Evolutionary conservation across 2,113 vertebrate species (phyloP).

Genomic region (Noctilio leporinus): DNA sequence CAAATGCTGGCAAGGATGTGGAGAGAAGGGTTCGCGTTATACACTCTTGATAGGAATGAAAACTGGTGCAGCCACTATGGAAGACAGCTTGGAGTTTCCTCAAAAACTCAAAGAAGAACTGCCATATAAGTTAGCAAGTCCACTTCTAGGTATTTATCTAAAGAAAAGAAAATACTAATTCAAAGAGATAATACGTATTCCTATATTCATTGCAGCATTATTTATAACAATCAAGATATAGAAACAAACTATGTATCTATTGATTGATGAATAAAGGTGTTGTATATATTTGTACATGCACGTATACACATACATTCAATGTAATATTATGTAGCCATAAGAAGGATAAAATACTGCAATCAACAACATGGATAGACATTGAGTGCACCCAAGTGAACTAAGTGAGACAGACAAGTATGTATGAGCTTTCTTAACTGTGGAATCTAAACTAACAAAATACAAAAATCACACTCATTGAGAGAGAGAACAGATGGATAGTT

Average conservation of each 20-base stretch:
- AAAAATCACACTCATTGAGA: neutral
- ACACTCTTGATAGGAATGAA: neutral
- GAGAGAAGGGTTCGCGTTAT: neutral
- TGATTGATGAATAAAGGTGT: neutral
- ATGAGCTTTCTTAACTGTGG: neutral
- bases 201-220: neutral
- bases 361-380: neutral
- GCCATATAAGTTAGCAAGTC: neutral
- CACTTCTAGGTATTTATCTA: neutral
- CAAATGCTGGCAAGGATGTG: neutral
- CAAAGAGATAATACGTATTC: neutral
- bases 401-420: neutral
- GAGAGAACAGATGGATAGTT: neutral
- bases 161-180: neutral
- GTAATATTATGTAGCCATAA: neutral
- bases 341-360: neutral
- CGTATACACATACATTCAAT: neutral
- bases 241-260: neutral
- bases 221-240: neutral
- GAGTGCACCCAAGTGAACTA: neutral
- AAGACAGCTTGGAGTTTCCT: neutral
- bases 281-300: neutral
- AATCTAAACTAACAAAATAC: neutral
- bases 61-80: neutral
- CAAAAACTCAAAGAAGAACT: neutral